Conservation (phyloP, 2,888 invertebrate genomes). For the Agrochola lychnidis region DNA sequence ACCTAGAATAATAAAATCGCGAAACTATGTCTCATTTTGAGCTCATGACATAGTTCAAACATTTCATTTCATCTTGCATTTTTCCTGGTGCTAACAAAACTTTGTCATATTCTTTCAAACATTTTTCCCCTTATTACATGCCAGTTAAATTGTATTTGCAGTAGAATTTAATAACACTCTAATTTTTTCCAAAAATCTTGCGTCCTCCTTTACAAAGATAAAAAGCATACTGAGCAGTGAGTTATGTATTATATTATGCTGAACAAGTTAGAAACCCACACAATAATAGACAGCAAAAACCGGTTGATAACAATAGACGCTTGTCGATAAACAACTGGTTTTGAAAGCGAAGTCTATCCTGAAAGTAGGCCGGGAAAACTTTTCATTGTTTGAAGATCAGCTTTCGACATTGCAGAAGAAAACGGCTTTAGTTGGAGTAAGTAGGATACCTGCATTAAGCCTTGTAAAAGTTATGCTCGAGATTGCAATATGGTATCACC, state of each 20-base stretch:
- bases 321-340: constrained; percentile 17
- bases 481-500: neutral
- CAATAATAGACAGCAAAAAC: constrained; percentile 15
- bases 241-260: neutral
- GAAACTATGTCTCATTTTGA: neutral
- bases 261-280: neutral
- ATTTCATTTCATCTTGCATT: neutral
- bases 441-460: neutral
- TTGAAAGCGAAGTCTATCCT: constrained; percentile 8
- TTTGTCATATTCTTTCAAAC: neutral
- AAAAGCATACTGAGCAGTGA: neutral
- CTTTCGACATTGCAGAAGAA: constrained; percentile 20
- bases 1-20: neutral
- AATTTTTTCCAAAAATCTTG: neutral
- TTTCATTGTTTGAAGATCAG: constrained; percentile 30
- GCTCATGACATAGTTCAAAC: neutral
- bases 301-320: constrained; percentile 19
- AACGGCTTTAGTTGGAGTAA: neutral
- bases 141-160: neutral
- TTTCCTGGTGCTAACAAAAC: neutral
- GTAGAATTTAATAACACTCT: neutral
- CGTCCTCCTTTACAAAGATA: neutral
- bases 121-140: neutral
- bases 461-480: neutral
- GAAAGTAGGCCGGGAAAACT: constrained; percentile 36